A percentile compares a stretch with the other conserved stretches of the same genome.
Conservation (phyloP, 2,797 vertebrate species). For the Dryobates pubescens region DNA sequence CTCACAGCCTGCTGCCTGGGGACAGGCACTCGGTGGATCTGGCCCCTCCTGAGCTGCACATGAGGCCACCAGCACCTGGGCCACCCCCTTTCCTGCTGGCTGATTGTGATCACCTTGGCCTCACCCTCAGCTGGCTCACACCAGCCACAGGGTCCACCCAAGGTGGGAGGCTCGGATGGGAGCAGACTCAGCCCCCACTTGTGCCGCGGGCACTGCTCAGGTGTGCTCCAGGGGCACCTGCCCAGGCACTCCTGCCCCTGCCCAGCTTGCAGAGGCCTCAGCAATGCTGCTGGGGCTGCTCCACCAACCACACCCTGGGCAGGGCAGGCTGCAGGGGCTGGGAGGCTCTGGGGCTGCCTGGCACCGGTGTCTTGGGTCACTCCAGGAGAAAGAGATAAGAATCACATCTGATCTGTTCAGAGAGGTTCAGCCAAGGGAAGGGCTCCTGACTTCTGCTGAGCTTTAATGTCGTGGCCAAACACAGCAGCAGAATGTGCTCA, state of each 20-base stretch:
- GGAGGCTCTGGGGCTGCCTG: neutral
- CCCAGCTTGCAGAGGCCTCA: neutral
- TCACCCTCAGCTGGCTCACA: neutral
- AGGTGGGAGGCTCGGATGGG: fast-evolving
- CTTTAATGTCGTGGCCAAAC: fast-evolving
- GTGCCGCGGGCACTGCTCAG: neutral
- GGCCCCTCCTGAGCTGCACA: neutral
- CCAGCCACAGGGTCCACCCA: neutral
- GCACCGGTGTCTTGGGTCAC: neutral
- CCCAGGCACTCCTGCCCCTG: neutral
- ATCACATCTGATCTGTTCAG: fast-evolving
- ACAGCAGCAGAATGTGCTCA: neutral
- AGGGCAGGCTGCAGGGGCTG: neutral
- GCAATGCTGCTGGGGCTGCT: neutral
- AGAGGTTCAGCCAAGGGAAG: neutral
- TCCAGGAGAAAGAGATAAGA: neutral
- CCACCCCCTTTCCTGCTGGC: neutral
- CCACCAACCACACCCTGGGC: neutral
- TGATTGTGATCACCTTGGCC: fast-evolving
- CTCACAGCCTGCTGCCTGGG: neutral
- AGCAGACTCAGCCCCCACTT: neutral
- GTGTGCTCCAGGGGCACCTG: neutral
- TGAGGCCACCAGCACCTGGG: too few species aligned
- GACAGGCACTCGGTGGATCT: too few species aligned
- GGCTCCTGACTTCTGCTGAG: neutral